phyloP scores from a whole-genome alignment of 2,113 vertebrate genomes.

The Crotalus viridis region DNA sequence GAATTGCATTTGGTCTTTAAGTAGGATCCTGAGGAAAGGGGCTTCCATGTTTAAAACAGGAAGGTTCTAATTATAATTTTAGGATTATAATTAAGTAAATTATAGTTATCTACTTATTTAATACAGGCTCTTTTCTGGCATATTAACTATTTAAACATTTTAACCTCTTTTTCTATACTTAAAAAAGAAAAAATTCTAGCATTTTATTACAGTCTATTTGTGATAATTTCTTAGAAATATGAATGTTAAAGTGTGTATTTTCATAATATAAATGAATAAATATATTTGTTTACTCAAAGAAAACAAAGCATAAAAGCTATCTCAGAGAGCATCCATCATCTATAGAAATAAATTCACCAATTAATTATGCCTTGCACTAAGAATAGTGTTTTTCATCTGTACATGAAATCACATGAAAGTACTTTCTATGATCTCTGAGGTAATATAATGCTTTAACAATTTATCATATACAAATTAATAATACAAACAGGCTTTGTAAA shows the following conservation, averaged over 20 bases:
- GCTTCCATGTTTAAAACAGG: background rate
- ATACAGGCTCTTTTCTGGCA: background rate
- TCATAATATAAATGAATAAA: background rate
- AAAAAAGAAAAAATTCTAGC: background rate
- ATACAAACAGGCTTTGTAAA: background rate
- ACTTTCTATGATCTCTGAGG: background rate
- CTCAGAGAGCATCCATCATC: background rate
- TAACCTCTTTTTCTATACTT: background rate
- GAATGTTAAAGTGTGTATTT: background rate
- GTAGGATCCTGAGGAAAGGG: background rate
- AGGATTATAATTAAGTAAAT: too few relatives aligned
- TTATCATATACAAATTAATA: background rate
- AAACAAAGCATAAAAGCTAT: background rate
- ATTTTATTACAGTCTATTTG: background rate
- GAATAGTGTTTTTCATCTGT: background rate
- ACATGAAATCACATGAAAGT: background rate
- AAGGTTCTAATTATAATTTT: background rate
- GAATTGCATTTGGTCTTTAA: background rate
- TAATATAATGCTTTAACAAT: background rate
- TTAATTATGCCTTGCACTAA: background rate
- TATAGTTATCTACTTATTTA: background rate
- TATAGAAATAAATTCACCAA: background rate
- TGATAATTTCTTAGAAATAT: background rate
- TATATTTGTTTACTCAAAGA: background rate
- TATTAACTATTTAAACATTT: background rate